These are phyloP conservation scores for Phengaris alcon DNA, from an alignment of 2,888 invertebrate species.

Conservation along the genomic window DNA sequence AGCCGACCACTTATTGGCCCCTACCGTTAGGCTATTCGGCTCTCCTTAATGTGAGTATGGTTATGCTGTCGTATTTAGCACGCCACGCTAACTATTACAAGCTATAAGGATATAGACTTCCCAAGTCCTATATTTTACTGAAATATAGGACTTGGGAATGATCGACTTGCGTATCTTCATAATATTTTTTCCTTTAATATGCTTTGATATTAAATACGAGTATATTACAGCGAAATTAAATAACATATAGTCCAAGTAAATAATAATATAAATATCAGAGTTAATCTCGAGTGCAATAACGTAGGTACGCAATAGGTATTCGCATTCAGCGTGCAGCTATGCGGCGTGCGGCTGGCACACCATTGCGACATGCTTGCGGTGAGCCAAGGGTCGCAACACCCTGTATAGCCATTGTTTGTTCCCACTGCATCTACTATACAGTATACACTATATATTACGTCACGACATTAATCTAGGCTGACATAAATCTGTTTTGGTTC, in stretches of 20 bases:
- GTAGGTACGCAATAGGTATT: slow-evolving; percentile 18
- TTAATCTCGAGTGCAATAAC: slow-evolving; percentile 21
- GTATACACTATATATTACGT: slow-evolving; percentile 18
- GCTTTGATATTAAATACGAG: neutral
- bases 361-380: slow-evolving; percentile 30
- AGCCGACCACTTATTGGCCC: too few species aligned
- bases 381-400: slow-evolving; percentile 20
- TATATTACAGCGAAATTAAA: neutral
- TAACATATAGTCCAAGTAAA: too few species aligned
- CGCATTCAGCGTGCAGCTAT: slow-evolving; percentile 6
- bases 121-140: too few species aligned
- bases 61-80: too few species aligned
- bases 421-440: neutral
- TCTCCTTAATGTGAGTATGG: too few species aligned
- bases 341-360: slow-evolving; percentile 21
- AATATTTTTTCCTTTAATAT: neutral
- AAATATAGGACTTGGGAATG: too few species aligned
- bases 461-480: slow-evolving; percentile 8
- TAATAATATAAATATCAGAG: neutral
- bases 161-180: too few species aligned
- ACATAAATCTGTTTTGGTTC: slow-evolving; percentile 15
- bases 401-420: slow-evolving; percentile 5
- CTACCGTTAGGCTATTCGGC: too few species aligned
- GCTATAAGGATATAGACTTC: too few species aligned
- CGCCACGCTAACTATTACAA: too few species aligned